Evolutionary conservation across 1,140 invertebrate genomes (phyloP).

Genomic region (Ceratina japonica): DNA sequence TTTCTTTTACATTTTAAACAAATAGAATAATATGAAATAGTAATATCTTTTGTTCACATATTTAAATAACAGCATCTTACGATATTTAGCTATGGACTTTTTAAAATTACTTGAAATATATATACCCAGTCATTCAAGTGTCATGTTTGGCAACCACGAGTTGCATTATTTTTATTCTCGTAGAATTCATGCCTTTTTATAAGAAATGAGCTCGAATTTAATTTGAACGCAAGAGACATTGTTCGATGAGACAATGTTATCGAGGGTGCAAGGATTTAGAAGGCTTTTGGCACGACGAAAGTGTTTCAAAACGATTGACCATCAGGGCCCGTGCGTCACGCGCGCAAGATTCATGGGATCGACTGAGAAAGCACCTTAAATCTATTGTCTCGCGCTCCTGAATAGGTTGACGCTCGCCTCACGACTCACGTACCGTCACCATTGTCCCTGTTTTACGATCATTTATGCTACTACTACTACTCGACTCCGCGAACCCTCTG

Average conservation of each 20-base stretch:
- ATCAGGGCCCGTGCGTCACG: constrained; percentile 31
- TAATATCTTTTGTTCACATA: no score
- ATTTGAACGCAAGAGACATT: neutral
- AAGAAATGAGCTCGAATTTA: neutral
- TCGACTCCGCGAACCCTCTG: constrained; percentile 42
- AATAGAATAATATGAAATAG: no score
- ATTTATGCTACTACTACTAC: constrained; percentile 50
- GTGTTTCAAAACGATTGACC: constrained; percentile 31
- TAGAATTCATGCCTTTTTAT: no score
- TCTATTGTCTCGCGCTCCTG: constrained; percentile 52
- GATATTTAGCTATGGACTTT: no score
- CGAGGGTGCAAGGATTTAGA: neutral
- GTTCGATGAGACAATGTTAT: neutral
- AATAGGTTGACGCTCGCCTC: neutral
- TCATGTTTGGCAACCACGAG: no score
- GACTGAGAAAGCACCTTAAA: constrained; percentile 46
- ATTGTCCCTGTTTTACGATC: constrained; percentile 53
- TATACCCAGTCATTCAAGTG: no score
- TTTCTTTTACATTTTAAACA: no score
- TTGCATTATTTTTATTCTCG: no score
- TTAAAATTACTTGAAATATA: no score
- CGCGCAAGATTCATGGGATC: constrained; percentile 48
- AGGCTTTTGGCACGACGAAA: constrained; percentile 1
- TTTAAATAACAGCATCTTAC: no score
- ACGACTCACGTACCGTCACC: neutral